phyloP scores from a whole-genome alignment of 2,888 invertebrate genomes.

The Brachyptera risi region DNA sequence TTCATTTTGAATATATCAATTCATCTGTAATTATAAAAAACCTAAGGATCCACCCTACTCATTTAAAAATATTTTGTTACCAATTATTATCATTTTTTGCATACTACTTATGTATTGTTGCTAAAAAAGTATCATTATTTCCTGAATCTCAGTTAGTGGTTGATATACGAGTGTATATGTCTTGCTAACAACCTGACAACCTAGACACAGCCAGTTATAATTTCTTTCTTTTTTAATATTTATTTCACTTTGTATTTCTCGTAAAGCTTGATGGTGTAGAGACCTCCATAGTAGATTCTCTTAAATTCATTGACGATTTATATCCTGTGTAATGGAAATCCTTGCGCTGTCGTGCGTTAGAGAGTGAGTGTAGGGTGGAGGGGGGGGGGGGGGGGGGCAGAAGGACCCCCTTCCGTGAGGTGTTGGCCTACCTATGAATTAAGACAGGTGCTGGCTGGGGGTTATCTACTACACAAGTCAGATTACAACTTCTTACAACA shows the following conservation, averaged over 20 bases:
- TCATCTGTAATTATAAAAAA: too few species aligned
- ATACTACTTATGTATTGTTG: too few species aligned
- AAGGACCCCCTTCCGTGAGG: background rate
- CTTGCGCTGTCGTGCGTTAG: background rate
- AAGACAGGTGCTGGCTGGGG: background rate
- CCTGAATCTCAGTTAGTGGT: too few species aligned
- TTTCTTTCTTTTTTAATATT: conserved; percentile 22
- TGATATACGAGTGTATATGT: conserved; percentile 11
- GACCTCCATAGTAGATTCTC: conserved; percentile 15
- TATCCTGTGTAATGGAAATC: background rate
- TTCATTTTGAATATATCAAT: too few species aligned
- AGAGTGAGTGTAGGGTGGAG: background rate
- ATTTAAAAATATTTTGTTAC: too few species aligned
- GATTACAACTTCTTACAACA: background rate
- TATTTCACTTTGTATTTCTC: conserved; percentile 20
- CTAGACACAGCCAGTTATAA: conserved; percentile 12
- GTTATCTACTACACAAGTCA: background rate
- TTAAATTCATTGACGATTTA: conserved; percentile 5
- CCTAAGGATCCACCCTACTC: too few species aligned
- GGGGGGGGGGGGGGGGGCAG: background rate
- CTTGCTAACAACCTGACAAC: conserved; percentile 28
- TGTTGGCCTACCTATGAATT: background rate
- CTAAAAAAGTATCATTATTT: too few species aligned
- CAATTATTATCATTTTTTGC: too few species aligned
- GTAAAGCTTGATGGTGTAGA: conserved; percentile 1